Base-by-base conservation (phyloP, 2,888 invertebrate species). In the Ceramica pisi region DNA sequence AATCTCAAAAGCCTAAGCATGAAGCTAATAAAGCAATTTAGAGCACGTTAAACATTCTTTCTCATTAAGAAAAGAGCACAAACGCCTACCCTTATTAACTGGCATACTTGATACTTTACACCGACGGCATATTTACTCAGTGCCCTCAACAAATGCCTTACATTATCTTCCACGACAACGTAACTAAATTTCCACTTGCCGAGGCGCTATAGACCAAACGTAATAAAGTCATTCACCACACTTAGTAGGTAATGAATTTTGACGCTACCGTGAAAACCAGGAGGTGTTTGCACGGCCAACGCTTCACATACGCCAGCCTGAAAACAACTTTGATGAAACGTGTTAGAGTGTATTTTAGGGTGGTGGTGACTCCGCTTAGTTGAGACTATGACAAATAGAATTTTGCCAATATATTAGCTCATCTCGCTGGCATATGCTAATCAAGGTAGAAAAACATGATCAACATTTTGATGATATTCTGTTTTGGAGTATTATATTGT, bases 201-300 rank as follows among this genome's bases (percentile, higher is more conserved):
- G 62, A 76, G 71, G 64, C 26, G 59, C 59, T 60, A 73, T 69
- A 79, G 78, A 75, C 74, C 75, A 74, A 81, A 80, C 59, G 78
- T 80, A 80, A 83, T 83, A 77, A 84, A 81, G 80, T 75, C 71
- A 83, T 86, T 86, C 78, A 71, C 76, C 72, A 80, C 78, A 81
- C 83, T 86, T 76, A 84, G 31, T 61, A 86, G 71, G 75, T 85
- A 86, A 86, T 84, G 85, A 86, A 86, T 86, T 86, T 84, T 82
- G 82, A 83, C 80, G 82, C 80, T 72, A 63, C 75, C 74, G 66
- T 78, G 80, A 81, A 80, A 86, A 72, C 80, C 76, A 65, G 69
- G 76, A 67, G 71, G 75, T 76, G 82, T 85, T 85, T 82, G 76
- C 75, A 62, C 67, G 62, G 41, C 80, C 70, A 77, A 71, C 66